These are phyloP conservation scores for Drosophila kanapiae DNA, from an alignment of 1,140 invertebrate species.

Conservation along the genomic window DNA sequence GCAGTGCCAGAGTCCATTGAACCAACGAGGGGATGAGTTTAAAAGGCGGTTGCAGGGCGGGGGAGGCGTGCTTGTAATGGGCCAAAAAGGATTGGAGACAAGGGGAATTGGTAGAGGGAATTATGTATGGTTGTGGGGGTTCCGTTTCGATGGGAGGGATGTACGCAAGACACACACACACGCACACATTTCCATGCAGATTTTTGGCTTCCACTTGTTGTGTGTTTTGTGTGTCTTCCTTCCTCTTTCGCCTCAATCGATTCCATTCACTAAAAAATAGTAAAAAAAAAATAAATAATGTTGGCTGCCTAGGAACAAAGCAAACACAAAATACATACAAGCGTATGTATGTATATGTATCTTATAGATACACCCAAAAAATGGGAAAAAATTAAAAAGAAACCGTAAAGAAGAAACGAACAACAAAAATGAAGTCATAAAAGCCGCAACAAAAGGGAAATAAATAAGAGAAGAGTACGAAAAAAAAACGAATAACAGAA, in stretches of 20 bases:
- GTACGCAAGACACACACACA: conserved; percentile 11
- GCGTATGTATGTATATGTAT: conserved; percentile 17
- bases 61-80: conserved; percentile 22
- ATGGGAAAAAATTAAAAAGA: conserved; percentile 35
- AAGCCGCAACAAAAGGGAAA: conserved; percentile 25
- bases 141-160: conserved; percentile 9
- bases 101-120: neutral
- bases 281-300: conserved; percentile 28
- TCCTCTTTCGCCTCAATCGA: conserved; percentile 35
- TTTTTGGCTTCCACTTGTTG: conserved; percentile 66
- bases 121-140: neutral
- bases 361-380: conserved; percentile 47
- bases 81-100: conserved; percentile 24
- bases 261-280: conserved; percentile 38
- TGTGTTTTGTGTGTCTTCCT: conserved; percentile 28
- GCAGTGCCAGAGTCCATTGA: conserved; percentile 58
- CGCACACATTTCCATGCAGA: conserved; percentile 29
- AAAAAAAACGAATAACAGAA: conserved; percentile 36
- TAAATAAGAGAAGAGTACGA: conserved; percentile 16
- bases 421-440: conserved; percentile 43
- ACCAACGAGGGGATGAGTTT: conserved; percentile 36
- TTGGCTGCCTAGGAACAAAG: conserved; percentile 52
- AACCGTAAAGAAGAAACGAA: conserved; percentile 8
- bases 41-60: conserved; percentile 5
- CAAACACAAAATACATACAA: conserved; percentile 44